Evolutionary conservation across 2,888 invertebrate genomes (phyloP), one percentile per base, ranked within the genome.

Genomic region (Epinotia demarniana): DNA sequence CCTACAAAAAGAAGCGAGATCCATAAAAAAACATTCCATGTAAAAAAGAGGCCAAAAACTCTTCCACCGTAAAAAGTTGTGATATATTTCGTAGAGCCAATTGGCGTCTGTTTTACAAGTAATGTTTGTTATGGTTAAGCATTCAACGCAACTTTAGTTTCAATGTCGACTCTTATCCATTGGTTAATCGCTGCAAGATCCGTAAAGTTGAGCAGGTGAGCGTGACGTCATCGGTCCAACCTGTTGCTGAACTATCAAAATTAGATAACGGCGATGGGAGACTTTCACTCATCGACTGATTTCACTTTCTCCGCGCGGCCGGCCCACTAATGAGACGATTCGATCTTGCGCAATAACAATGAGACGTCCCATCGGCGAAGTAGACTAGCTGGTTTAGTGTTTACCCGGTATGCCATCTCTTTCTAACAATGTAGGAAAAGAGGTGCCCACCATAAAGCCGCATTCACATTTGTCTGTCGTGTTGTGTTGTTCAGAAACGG

Each of bases 221-320:
- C n/a, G 43, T 74, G 72, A 72, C 75, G 71, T 77, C 73, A 73
- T 33, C 49, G 27, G 61, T 23, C 39, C 72, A 76, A 78, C 79
- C 78, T 78, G 79, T 79, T 77, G 63, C 72, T 72, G 63, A 75
- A 70, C 74, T 86, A 89, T 89, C 85, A 85, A 91, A 92, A 91
- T 92, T 92, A 91, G 90, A 90, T 92, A 93, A 92, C 92, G 85
- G 88, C 86, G 85, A 86, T 81, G 81, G 78, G 83, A 81, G 82
- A 90, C 93, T 93, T 93, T 93, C 93, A 91, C 93, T 89, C 85
- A 87, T 87, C 87, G 87, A 81, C 80, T 81, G 88, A 86, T 89
- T 91, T 93, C 91, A 92, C 93, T 93, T 91, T 92, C 89, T 83
- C 86, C 84, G 79, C 64, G 78, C 78, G 76, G 79, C 81, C 84